Base-by-base conservation (phyloP, 2,888 invertebrate genomes). In the Drosophila pseudotalamancana region DNA sequence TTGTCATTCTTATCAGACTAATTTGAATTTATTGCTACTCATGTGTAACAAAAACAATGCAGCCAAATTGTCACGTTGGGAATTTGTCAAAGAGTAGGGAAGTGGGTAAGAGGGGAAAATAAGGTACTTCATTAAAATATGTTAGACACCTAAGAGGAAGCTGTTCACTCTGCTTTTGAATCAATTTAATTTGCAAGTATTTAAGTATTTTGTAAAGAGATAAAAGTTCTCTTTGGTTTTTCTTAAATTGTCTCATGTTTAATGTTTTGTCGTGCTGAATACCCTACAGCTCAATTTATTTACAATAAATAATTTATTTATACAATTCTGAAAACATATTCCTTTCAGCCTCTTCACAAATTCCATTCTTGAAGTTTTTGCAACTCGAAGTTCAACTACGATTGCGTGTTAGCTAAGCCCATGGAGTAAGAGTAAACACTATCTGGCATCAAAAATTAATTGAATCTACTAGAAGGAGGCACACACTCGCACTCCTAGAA, bases 21-120 rank as follows among this genome's bases (percentile, higher is more conserved):
- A 81, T 75, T 85, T 59, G 45, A 68, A 68, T 62, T 75, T 74
- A 75, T 72, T 68, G 62, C 54, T 35, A 14, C 55, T 54, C 63
- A 60, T 67, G 60, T 65, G 48, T 50, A 59, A 27, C 23, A 12
- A 14, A 29, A 65, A 42, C 34, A 31, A 32, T 23, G 60, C 46
- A 34, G 18, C 14, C 12, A 9, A 27, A 23, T 42, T 42, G 9
- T 19, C 25, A 25, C 23, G 12, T 62, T 29, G 29, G 9, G 19
- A 48, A 18, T 39, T 49, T 37, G 6, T 14, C 18, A 16, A 35
- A 42, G 6, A 5, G 11, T 0, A n/a, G 6, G 3, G 32, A 27
- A 11, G 2, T 12, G 21, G 9, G 9, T 3, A 16, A 23, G 19
- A 12, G 5, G n/a, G 19, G 5, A 6, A 14, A 14, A 6, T 23